phyloP scores from a whole-genome alignment of 2,888 invertebrate species.

The Megamerina dolium region DNA sequence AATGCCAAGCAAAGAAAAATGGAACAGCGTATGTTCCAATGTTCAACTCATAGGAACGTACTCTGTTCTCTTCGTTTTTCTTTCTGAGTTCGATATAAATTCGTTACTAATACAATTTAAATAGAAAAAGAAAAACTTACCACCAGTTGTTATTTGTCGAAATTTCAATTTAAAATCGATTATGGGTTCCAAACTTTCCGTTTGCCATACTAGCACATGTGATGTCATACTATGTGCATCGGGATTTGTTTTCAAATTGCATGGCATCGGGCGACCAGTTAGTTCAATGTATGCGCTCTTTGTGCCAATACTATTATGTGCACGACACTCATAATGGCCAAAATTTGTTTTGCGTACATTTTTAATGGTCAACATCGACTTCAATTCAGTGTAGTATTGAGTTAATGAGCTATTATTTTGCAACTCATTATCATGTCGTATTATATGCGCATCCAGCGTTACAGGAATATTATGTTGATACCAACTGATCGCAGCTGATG shows the following conservation, averaged over 20 bases:
- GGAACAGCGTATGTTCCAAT: too few species aligned
- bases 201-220: constrained; percentile 76
- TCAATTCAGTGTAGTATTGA: constrained; percentile 53
- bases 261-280: constrained; percentile 54
- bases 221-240: constrained; percentile 49
- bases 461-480: constrained; percentile 58
- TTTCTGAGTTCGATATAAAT: too few species aligned
- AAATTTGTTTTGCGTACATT: constrained; percentile 64
- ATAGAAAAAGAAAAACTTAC: too few species aligned
- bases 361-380: constrained; percentile 63
- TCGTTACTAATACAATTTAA: too few species aligned
- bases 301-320: constrained; percentile 68
- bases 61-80: too few species aligned
- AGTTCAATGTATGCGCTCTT: constrained; percentile 65
- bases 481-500: constrained; percentile 65
- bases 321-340: constrained; percentile 73
- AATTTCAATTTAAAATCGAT: constrained; percentile 60
- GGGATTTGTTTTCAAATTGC: constrained; percentile 44
- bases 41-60: too few species aligned
- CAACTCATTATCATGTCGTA: constrained; percentile 49
- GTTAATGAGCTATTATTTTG: constrained; percentile 47
- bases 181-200: constrained; percentile 74
- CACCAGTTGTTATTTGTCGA: constrained; percentile 45
- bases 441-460: constrained; percentile 43
- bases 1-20: too few species aligned